Base-by-base conservation (phyloP, 1,140 invertebrate genomes). In the Leucophenga varia region DNA sequence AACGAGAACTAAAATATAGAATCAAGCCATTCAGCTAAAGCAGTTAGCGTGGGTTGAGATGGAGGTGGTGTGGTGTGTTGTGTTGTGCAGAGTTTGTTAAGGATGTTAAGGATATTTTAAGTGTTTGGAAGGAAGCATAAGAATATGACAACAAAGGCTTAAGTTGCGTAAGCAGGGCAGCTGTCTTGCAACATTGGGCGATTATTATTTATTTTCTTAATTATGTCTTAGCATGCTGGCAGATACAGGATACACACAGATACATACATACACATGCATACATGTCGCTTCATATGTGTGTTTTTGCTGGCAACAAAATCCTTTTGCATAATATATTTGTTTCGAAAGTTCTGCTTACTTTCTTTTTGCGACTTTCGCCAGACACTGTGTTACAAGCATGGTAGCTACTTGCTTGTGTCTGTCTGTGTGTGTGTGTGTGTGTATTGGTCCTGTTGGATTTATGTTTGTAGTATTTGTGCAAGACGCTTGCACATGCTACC, bases 161-260 rank as follows among this genome's bases (percentile, higher is more conserved):
- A 67, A 52, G 49, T 45, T 44, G 53, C n/a, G n/a, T n/a, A n/a
- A n/a, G n/a, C 52, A 52, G 49, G 52, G 55, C 55, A 57, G 52
- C 54, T 54, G 47, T 49, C 43, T 49, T 34, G 21, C n/a, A n/a
- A 55, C 61, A 65, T 67, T 30, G 59, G 54, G 59, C 65, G 61
- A 65, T 70, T 70, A 70, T 70, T 70, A 70, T 70, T 70, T 70
- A 70, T 70, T 70, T 70, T 70, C 65, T 70, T 70, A 70, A 70
- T 70, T 70, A 65, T 59, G 65, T 70, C 63, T 70, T 71, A 70
- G 42, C 59, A 65, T 61, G 41, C 58, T 45, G 35, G 37, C 22
- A 32, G 47, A 42, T 35, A 31, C 35, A 30, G 21, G 42, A 34
- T 12, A 52, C 53, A 45, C 42, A 40, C 18, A 31, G 7, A 14